phyloP scores from a whole-genome alignment of 2,888 invertebrate species.

The Athetis lepigone region DNA sequence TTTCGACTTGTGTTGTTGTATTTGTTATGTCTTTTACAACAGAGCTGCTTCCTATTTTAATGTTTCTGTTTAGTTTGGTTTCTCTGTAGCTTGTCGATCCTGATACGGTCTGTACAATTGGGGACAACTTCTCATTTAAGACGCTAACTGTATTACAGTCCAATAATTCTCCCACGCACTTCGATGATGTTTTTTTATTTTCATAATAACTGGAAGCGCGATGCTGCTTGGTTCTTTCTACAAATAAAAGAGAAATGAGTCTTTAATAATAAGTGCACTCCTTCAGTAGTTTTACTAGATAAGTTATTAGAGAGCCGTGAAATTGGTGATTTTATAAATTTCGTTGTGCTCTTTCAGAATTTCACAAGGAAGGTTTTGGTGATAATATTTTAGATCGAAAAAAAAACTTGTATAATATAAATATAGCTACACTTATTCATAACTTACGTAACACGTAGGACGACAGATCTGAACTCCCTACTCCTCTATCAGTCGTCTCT shows the following conservation, averaged over 20 bases:
- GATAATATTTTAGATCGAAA: too few species aligned
- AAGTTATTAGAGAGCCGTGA: too few species aligned
- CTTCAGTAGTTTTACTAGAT: too few species aligned
- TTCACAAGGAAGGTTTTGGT: too few species aligned
- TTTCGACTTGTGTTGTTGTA: slow-evolving; percentile 71
- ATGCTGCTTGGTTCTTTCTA: slow-evolving; percentile 68
- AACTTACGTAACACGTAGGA: slow-evolving; percentile 70
- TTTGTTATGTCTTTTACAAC: slow-evolving; percentile 61
- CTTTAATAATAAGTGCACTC: neutral
- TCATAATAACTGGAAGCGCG: slow-evolving; percentile 66
- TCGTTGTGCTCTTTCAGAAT: too few species aligned
- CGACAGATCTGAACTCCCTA: slow-evolving; percentile 74
- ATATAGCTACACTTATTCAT: too few species aligned
- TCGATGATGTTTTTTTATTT: slow-evolving; percentile 76
- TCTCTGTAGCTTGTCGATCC: slow-evolving; percentile 71
- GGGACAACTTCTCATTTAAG: slow-evolving; percentile 77
- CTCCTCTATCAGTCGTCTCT: slow-evolving; percentile 75
- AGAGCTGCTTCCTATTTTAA: slow-evolving; percentile 71
- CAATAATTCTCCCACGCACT: slow-evolving; percentile 76
- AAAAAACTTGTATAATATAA: neutral
- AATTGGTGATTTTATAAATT: too few species aligned
- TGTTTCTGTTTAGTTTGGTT: slow-evolving; percentile 54
- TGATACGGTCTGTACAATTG: slow-evolving; percentile 74
- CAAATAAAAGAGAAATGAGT: slow-evolving; percentile 42
- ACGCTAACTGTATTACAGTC: slow-evolving; percentile 65